phyloP scores from a whole-genome alignment of 2,797 vertebrate genomes.

The Atherinosoma microstoma region DNA sequence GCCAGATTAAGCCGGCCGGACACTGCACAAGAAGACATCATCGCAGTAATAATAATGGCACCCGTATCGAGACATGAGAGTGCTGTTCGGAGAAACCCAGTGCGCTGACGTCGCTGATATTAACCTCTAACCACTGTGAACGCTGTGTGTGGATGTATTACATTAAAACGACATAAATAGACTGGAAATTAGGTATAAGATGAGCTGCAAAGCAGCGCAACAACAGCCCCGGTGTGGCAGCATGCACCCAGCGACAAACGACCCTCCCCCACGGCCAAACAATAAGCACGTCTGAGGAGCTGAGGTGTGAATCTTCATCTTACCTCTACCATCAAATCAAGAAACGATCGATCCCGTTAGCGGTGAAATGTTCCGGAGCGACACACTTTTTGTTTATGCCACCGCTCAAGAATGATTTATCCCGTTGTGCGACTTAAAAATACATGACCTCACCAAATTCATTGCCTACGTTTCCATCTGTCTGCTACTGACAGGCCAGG shows the following conservation, averaged over 20 bases:
- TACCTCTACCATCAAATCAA: conserved; percentile 74
- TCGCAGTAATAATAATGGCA: conserved; percentile 27
- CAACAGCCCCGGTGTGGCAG: conserved; percentile 37
- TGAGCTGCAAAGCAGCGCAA: conserved; percentile 24
- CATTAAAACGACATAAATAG: not conserved
- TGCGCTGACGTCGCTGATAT: conserved; percentile 37
- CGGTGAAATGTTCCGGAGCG: conserved; percentile 39
- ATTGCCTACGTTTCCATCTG: conserved; percentile 80
- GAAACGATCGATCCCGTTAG: conserved; percentile 36
- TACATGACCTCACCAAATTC: conserved; percentile 82
- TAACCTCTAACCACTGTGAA: not conserved
- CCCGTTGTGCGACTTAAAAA: conserved; percentile 78
- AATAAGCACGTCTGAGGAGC: conserved; percentile 77
- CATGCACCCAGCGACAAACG: conserved; percentile 52
- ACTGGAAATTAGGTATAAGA: not conserved
- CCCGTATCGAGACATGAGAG: conserved; percentile 29
- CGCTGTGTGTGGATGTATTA: not conserved
- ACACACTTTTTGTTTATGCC: conserved; percentile 44
- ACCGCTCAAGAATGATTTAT: conserved; percentile 61
- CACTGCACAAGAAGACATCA: conserved; percentile 14
- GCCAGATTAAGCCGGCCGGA: conserved; percentile 5
- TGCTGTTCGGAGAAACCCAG: conserved; percentile 29
- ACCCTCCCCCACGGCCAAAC: conserved; percentile 85
- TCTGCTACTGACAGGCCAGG: conserved; percentile 82
- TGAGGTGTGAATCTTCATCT: conserved; percentile 68